A percentile compares a stretch with the other conserved stretches of the same genome.
Evolutionary conservation across 2,797 vertebrate genomes (phyloP).

Genomic region (Falco naumanni): DNA sequence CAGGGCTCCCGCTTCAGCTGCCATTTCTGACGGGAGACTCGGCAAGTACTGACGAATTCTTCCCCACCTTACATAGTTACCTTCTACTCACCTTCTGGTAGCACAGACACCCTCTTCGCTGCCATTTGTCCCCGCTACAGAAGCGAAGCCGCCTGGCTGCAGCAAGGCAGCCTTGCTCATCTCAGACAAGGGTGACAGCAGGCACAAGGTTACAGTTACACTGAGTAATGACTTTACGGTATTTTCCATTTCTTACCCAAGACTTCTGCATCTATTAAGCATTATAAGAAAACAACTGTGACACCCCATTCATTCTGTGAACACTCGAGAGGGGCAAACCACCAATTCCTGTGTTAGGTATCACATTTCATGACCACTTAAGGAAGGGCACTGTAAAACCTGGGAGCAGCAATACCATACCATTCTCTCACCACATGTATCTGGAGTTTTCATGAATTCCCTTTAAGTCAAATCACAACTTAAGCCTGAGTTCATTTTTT

Average conservation of each 20-base stretch:
- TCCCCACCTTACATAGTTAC: background rate
- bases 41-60: background rate
- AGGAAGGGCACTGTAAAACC: accelerated
- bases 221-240: too few species aligned
- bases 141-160: background rate
- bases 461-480: background rate
- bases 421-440: accelerated
- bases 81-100: background rate
- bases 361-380: background rate
- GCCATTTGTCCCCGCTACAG: too few species aligned
- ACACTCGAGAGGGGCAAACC: background rate
- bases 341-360: background rate
- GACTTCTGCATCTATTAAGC: background rate
- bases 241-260: background rate
- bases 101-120: background rate
- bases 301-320: background rate
- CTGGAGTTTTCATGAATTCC: background rate
- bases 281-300: background rate
- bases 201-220: background rate
- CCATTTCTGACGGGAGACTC: background rate
- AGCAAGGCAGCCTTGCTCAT: background rate
- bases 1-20: background rate
- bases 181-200: background rate
- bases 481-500: background rate
- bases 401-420: background rate